Evolutionary conservation across 2,888 invertebrate genomes (phyloP).

Genomic region (Endomychus coccineus): DNA sequence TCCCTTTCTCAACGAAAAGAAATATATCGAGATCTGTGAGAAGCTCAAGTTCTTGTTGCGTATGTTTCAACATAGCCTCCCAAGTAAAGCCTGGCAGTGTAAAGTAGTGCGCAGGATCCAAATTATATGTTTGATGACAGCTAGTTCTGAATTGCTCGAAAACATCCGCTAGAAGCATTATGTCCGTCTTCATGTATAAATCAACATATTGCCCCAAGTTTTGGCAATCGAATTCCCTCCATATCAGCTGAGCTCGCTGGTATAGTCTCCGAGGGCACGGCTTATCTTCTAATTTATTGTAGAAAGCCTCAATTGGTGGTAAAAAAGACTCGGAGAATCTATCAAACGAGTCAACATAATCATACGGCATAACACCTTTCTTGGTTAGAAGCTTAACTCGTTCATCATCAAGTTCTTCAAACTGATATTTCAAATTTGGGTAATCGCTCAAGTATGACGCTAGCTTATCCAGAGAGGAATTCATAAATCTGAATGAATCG

Average conservation of each 20-base stretch:
- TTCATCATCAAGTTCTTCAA: background rate
- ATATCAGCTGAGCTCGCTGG: slow-evolving; percentile 21
- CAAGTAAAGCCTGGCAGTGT: slow-evolving; percentile 30
- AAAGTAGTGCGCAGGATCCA: slow-evolving; percentile 30
- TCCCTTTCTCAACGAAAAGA: slow-evolving; percentile 27
- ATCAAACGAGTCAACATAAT: background rate
- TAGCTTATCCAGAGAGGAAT: background rate
- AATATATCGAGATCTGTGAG: slow-evolving; percentile 31
- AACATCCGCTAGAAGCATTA: slow-evolving; percentile 33
- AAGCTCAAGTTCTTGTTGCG: slow-evolving; percentile 25
- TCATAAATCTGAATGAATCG: slow-evolving; percentile 9
- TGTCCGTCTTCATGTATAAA: slow-evolving; percentile 35
- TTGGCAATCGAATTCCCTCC: slow-evolving; percentile 29
- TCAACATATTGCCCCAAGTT: slow-evolving; percentile 34
- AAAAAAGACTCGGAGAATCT: background rate
- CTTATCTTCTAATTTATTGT: background rate
- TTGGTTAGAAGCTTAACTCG: background rate
- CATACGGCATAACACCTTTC: slow-evolving; percentile 1
- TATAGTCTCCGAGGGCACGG: background rate
- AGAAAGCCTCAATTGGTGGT: background rate
- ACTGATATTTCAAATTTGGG: slow-evolving; percentile 1
- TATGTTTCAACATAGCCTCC: too few relatives aligned
- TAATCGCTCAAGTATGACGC: slow-evolving; percentile 3
- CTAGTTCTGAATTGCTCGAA: slow-evolving; percentile 35
- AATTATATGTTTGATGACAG: slow-evolving; percentile 26